Base-by-base conservation (phyloP, 1,140 invertebrate genomes). In the Procambarus virginalis region DNA sequence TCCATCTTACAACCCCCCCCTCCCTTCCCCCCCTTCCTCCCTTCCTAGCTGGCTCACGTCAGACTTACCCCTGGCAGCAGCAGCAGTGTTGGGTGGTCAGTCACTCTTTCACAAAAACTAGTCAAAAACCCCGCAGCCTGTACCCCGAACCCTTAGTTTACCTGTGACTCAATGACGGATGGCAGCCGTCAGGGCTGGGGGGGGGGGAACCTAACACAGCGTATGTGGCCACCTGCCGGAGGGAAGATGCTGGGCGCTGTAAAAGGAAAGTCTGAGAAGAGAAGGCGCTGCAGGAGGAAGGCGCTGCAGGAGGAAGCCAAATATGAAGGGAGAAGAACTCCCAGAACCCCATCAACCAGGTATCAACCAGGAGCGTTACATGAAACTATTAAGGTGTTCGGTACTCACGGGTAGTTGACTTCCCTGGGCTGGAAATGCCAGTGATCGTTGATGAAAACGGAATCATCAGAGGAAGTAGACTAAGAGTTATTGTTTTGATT, bases 91-190 rank as follows among this genome's bases (percentile, higher is more conserved):
- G 73, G 86, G 20, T 55, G 80, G 81, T 84, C 87, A 89, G 55
- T 84, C 78, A 89, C 79, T 49, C 80, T 68, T 83, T 84, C 87
- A 77, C 87, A 89, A 89, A 89, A 89, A 89, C 81, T 89, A 77
- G 87, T 89, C 86, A 83, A 89, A 82, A 82, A 34, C 34, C 34
- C 34, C 45, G 70, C 49, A 75, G 78, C 68, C 86, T 82, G 78
- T 49, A 58, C 87, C 70, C 70, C 49, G 17, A 88, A 88, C 86
- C 86, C 86, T 77, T 89, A 83, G 70, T 84, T 89, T 84, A n/a
- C 60, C 49, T 68, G 73, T 84, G 87, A 89, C 87, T 89, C 80
- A 89, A 84, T 89, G 87, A 89, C 80, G 80, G 87, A 89, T 89
- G 81, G 87, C 45, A 76, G 81, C 78, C 70, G 73, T 83, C n/a